phyloP scores from a whole-genome alignment of 2,797 vertebrate genomes.

The Argentina silus region DNA sequence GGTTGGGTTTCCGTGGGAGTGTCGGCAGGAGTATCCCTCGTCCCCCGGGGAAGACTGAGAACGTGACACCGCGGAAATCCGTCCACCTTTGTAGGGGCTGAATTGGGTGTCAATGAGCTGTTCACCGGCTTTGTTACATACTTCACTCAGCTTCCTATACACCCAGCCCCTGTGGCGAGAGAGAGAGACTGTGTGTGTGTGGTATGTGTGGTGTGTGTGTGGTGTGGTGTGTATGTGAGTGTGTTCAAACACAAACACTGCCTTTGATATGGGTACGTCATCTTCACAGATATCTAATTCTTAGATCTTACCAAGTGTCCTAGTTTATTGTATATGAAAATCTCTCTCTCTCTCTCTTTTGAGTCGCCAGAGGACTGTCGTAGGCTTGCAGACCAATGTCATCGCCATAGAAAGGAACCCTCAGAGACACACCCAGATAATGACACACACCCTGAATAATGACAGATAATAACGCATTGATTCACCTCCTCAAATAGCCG shows the following conservation, averaged over 20 bases:
- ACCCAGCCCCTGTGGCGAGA: background rate
- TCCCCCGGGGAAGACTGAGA: background rate
- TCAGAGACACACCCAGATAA: background rate
- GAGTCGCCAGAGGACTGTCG: background rate
- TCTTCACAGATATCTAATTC: no score
- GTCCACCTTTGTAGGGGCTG: background rate
- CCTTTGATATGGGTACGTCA: background rate
- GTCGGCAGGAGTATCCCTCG: background rate
- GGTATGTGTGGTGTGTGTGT: background rate
- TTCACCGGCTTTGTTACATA: background rate
- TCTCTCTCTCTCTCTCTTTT: background rate
- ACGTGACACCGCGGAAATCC: slow-evolving; percentile 3
- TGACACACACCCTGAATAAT: slow-evolving; percentile 11
- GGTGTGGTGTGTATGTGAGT: background rate
- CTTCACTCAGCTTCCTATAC: slow-evolving; percentile 7
- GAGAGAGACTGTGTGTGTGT: background rate
- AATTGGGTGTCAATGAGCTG: background rate
- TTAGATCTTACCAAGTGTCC: background rate
- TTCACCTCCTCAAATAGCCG: background rate
- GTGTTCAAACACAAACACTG: background rate
- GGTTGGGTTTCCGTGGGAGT: slow-evolving; percentile 11
- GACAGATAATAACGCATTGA: slow-evolving; percentile 4
- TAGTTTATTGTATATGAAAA: background rate
- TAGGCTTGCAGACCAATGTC: background rate
- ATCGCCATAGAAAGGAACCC: slow-evolving; percentile 9